Conservation (phyloP, 2,797 vertebrate species). For the Mormyrus proboscirostris region DNA sequence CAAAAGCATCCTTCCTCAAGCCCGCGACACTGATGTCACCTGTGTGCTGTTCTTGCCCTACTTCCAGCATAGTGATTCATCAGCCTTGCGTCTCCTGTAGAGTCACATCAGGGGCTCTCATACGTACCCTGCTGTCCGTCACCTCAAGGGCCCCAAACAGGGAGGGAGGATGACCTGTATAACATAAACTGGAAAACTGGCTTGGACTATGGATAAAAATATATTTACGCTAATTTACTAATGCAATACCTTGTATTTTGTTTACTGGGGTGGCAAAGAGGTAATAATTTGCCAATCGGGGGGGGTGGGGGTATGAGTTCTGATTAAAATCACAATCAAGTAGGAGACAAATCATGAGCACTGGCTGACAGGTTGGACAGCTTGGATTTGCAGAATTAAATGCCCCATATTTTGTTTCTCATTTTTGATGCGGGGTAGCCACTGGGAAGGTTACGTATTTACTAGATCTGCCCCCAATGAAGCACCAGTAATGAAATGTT, state of each 20-base stretch:
- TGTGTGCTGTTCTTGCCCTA: not conserved
- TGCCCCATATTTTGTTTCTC: not conserved
- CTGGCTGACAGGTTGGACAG: not conserved
- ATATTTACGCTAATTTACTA: not conserved
- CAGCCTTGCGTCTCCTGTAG: not conserved
- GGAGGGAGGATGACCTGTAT: not conserved
- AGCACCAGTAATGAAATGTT: not conserved
- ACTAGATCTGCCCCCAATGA: not conserved
- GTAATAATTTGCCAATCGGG: not conserved
- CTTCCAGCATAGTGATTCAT: slow-evolving; percentile 15
- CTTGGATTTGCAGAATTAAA: not conserved
- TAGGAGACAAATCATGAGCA: not conserved
- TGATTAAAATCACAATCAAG: not conserved
- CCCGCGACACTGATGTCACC: not conserved
- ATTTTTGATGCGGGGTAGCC: not conserved
- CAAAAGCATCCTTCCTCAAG: not conserved
- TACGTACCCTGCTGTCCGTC: not conserved
- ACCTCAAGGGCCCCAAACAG: not conserved
- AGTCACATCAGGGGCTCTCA: not conserved
- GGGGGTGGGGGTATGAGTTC: not conserved
- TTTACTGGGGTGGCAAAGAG: not conserved
- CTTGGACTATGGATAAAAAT: not conserved
- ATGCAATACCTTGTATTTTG: not conserved
- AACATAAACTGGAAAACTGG: not conserved
- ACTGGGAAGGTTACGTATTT: not conserved